Percentiles rank a stretch among this genome's conserved stretches.
Evolutionary conservation across 2,113 vertebrate genomes (phyloP).

Genomic region (Menidia beryllina): DNA sequence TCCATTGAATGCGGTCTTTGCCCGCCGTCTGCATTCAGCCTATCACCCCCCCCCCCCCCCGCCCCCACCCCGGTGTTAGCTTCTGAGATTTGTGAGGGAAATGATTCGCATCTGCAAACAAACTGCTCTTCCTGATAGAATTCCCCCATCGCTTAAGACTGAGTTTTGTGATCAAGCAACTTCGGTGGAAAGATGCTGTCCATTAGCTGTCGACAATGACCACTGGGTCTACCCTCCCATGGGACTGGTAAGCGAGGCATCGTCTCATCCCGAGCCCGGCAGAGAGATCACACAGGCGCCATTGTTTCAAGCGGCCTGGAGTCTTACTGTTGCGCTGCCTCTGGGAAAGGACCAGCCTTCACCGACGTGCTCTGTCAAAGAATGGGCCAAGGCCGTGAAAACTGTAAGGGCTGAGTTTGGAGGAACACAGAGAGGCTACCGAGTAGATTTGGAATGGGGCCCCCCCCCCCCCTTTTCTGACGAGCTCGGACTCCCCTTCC

Average conservation of each 20-base stretch:
- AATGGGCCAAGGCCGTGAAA: constrained; percentile 64
- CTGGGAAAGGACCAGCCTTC: constrained; percentile 72
- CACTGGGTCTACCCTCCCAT: constrained; percentile 67
- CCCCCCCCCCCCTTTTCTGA: constrained; percentile 66
- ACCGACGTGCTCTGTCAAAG: constrained; percentile 51
- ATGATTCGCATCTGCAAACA: constrained; percentile 75
- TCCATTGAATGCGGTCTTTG: constrained; percentile 54
- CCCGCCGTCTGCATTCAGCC: constrained; percentile 48
- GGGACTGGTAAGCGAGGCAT: constrained; percentile 72
- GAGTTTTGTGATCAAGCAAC: constrained; percentile 65
- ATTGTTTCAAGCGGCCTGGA: constrained; percentile 75
- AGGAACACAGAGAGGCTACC: constrained; percentile 82
- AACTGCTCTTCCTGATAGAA: constrained; percentile 56
- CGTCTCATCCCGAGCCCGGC: constrained; percentile 73
- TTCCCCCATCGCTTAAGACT: constrained; percentile 41
- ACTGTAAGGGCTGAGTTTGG: constrained; percentile 66
- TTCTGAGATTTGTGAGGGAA: constrained; percentile 67
- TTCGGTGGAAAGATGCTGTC: constrained; percentile 74
- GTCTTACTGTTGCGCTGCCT: constrained; percentile 79
- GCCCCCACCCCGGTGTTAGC: constrained; percentile 64
- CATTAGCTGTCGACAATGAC: constrained; percentile 78
- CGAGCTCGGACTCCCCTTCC: constrained; percentile 80
- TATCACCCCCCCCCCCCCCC: constrained; percentile 62
- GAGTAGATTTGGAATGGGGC: constrained; percentile 91
- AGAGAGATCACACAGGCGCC: constrained; percentile 78